Evolutionary conservation across 2,113 vertebrate genomes (phyloP).

Genomic region (Erythrolamprus reginae): DNA sequence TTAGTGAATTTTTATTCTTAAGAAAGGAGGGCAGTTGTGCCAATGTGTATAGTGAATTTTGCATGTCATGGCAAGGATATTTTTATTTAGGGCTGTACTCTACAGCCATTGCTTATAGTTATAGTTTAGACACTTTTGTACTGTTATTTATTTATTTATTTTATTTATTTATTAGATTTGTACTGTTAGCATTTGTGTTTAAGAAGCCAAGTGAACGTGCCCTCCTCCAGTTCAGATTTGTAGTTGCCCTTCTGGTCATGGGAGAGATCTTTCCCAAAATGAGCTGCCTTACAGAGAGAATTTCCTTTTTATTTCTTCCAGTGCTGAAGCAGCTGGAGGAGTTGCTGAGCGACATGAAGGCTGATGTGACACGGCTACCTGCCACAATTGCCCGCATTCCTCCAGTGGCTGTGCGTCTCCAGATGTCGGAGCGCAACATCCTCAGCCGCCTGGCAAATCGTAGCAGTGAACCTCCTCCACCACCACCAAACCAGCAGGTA

Average conservation of each 20-base stretch:
- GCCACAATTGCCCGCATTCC: conserved; percentile 96
- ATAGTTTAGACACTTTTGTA: too few species aligned
- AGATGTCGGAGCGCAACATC: conserved; percentile 98
- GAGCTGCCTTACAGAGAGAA: conserved; percentile 6
- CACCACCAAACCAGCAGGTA: conserved; percentile 85
- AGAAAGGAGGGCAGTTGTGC: background rate
- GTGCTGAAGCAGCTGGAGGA: conserved; percentile 99
- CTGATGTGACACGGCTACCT: conserved; percentile 91
- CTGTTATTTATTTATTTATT: too few species aligned
- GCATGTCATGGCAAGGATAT: too few species aligned
- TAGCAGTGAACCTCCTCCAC: conserved; percentile 81
- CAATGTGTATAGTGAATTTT: background rate
- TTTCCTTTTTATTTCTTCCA: conserved; percentile 56
- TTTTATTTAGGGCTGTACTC: background rate
- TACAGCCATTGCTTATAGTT: background rate
- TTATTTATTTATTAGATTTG: too few species aligned
- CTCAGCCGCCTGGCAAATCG: conserved; percentile 93
- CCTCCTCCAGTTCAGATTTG: background rate
- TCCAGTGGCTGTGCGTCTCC: conserved; percentile 89
- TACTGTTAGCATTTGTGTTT: background rate
- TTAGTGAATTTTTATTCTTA: background rate
- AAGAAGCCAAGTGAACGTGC: background rate
- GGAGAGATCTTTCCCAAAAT: background rate
- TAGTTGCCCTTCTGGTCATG: background rate
- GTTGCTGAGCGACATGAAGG: conserved; percentile 97